Evolutionary conservation across 2,888 invertebrate species (phyloP), one percentile per base, ranked within the genome.

Genomic region (Orchestes rusci): DNA sequence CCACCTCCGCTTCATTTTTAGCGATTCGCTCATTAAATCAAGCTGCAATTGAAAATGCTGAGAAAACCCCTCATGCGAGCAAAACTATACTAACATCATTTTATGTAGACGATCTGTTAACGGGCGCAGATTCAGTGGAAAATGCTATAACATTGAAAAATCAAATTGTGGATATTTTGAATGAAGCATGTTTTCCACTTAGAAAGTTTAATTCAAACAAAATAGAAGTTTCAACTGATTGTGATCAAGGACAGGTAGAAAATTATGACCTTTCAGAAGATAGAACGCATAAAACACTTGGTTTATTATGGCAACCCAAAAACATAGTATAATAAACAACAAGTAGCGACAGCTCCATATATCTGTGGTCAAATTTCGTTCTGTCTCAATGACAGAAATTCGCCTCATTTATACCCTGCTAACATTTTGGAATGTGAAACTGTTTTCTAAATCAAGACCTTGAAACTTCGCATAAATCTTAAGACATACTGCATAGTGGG

Each of bases 71-170:
- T 3, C 8, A 35, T 2, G 42, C 23, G 12, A 3, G 13, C 4
- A 23, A 42, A n/a, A 12, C 12, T 5, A 42, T 42, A 15, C 10
- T 12, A 20, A 23, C n/a, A 16, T 53, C 53, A 27, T 53, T 58
- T 16, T 59, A 57, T 30, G 49, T 56, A 5, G 57, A 58, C 43
- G 56, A 58, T 23, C 30, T 42, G 13, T 12, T 52, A 8, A 23
- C 45, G 7, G 52, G 52, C 2, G 15, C 45, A 5, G 33, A 41
- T 19, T 32, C 37, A 8, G 7, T 47, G 20, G 42, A 50, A 28
- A 36, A 39, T 7, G 32, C 40, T 7, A 31, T 32, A 30, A 13
- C 8, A 17, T 29, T 55, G 15, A 34, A 37, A 36, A 12, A 30
- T 8, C 23, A 53, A 30, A 32, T 43, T 27, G 16, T n/a, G 31